Percentiles rank a stretch among this genome's conserved stretches.
phyloP scores from a whole-genome alignment of 2,888 invertebrate genomes.

The Pelosia muscerda region DNA sequence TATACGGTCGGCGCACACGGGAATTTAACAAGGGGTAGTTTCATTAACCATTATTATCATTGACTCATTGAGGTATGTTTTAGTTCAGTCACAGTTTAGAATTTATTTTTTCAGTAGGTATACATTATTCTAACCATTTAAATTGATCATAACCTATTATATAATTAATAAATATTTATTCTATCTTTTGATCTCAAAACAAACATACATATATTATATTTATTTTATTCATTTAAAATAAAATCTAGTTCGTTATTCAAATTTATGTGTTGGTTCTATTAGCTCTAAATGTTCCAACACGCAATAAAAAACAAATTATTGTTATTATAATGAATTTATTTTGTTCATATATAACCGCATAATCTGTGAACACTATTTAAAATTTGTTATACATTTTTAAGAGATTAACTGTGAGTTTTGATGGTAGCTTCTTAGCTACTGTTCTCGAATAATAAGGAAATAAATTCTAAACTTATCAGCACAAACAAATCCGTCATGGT shows the following conservation, averaged over 20 bases:
- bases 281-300: conserved; percentile 7
- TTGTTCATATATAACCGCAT: background rate
- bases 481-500: conserved; percentile 35
- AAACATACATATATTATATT: conserved; percentile 2
- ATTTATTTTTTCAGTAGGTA: background rate
- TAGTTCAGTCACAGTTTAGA: background rate
- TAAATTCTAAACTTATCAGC: conserved; percentile 11
- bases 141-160: background rate
- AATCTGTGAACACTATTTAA: background rate
- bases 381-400: conserved; percentile 2
- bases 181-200: conserved; percentile 5
- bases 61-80: background rate
- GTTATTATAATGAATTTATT: conserved; percentile 10
- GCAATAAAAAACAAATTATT: conserved; percentile 16
- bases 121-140: background rate
- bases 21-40: background rate
- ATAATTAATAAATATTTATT: conserved; percentile 8
- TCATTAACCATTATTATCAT: background rate
- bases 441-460: conserved; percentile 17
- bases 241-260: conserved; percentile 12
- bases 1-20: background rate
- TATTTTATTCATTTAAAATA: conserved; percentile 19
- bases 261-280: conserved; percentile 16
- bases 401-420: background rate
- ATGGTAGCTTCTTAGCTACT: background rate